Evolutionary conservation across 2,797 vertebrate genomes (phyloP).

Genomic region (Staurois parvus): DNA sequence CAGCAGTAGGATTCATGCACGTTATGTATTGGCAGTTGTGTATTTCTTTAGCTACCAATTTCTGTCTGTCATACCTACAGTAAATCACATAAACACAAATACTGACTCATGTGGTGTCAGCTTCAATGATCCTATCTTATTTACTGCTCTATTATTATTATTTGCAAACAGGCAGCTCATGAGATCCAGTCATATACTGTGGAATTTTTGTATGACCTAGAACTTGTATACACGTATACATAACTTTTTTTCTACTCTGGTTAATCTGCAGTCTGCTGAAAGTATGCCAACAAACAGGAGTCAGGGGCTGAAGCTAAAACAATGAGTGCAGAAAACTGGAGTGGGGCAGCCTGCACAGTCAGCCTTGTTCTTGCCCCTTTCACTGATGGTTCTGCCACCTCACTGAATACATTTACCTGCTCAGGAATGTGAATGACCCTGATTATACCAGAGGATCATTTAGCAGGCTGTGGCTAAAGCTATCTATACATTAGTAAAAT

Average conservation of each 20-base stretch:
- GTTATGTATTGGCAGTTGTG: constrained; percentile 91
- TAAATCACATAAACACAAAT: constrained; percentile 72
- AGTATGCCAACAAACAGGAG: too few species aligned
- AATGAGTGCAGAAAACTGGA: too few species aligned
- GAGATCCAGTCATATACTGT: not conserved
- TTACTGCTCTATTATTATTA: constrained; percentile 36
- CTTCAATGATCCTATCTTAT: not conserved
- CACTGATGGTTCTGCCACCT: too few species aligned
- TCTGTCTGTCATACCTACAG: constrained; percentile 97
- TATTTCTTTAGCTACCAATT: constrained; percentile 89
- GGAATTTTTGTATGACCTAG: not conserved
- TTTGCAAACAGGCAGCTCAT: constrained; percentile 1
- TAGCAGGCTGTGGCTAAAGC: too few species aligned
- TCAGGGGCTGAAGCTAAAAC: too few species aligned
- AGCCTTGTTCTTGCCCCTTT: too few species aligned
- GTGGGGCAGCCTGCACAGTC: too few species aligned
- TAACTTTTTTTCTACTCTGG: not conserved
- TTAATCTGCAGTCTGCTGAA: too few species aligned
- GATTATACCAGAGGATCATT: too few species aligned
- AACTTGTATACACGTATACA: not conserved
- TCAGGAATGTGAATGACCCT: too few species aligned
- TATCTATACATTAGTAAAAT: too few species aligned
- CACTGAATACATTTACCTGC: too few species aligned
- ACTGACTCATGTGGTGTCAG: not conserved
- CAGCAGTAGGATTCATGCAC: constrained; percentile 92